Percentiles rank a stretch among this genome's conserved stretches.
Evolutionary conservation across 2,113 vertebrate species (phyloP).

Genomic region (Arenaria interpres): DNA sequence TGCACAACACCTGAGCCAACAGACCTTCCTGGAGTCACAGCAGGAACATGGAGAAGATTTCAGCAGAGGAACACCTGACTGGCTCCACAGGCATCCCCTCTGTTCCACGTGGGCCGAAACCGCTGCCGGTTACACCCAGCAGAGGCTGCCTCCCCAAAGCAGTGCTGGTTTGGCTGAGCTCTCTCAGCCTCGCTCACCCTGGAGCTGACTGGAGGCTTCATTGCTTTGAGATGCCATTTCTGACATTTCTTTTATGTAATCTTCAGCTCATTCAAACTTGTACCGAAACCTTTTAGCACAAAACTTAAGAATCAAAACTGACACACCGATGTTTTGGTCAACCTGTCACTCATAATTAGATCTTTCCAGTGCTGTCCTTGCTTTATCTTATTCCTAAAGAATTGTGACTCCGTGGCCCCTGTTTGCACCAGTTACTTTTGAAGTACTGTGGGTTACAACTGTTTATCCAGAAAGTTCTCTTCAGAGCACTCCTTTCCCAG

Average conservation of each 20-base stretch:
- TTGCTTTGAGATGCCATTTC: not conserved
- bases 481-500: not conserved
- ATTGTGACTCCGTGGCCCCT: not conserved
- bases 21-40: not conserved
- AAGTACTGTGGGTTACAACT: not conserved
- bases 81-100: not conserved
- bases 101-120: not conserved
- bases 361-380: not conserved
- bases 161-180: not conserved
- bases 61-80: not conserved
- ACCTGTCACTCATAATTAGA: not conserved
- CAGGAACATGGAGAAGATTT: not conserved
- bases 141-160: not conserved
- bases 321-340: not conserved
- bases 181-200: not conserved
- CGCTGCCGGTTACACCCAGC: not conserved
- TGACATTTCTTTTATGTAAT: not conserved
- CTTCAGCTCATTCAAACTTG: slow-evolving; percentile 1
- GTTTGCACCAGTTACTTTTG: not conserved
- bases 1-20: not conserved
- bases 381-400: not conserved
- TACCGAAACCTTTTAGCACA: not conserved
- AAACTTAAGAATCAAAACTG: not conserved
- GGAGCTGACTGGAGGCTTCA: not conserved
- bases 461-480: not conserved